A percentile compares a stretch with the other conserved stretches of the same genome.
Conservation (phyloP, 2,797 vertebrate genomes). For the Lithobates sylvaticus region DNA sequence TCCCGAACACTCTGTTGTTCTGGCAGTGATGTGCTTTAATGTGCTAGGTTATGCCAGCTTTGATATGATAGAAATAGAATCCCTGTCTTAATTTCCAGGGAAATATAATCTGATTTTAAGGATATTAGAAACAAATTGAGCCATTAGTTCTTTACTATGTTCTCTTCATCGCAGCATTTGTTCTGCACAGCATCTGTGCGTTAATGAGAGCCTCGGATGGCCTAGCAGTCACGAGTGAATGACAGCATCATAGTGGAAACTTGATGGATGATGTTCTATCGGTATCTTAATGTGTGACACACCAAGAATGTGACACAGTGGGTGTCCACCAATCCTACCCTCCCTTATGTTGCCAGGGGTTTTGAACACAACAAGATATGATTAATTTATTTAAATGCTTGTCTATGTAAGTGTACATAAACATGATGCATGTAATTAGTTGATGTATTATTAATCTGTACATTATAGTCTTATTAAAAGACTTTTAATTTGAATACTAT, state of each 20-base stretch:
- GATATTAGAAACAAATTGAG: slow-evolving; percentile 52
- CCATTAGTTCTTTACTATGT: slow-evolving; percentile 33
- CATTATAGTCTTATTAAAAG: slow-evolving; percentile 55
- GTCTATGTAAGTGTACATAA: slow-evolving; percentile 67
- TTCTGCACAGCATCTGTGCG: slow-evolving; percentile 68
- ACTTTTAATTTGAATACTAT: slow-evolving; percentile 51
- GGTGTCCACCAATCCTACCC: slow-evolving; percentile 71
- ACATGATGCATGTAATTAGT: slow-evolving; percentile 67
- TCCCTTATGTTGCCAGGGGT: slow-evolving; percentile 63
- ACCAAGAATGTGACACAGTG: slow-evolving; percentile 68
- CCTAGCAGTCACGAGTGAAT: slow-evolving; percentile 70
- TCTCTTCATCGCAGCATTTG: slow-evolving; percentile 62
- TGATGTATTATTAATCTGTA: slow-evolving; percentile 61
- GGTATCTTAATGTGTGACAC: slow-evolving; percentile 69
- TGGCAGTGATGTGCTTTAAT: slow-evolving; percentile 57
- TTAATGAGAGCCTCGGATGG: slow-evolving; percentile 71
- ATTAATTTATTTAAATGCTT: slow-evolving; percentile 70
- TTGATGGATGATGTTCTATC: slow-evolving; percentile 68
- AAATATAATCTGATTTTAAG: slow-evolving; percentile 63
- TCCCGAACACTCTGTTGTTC: slow-evolving; percentile 51
- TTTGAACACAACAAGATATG: slow-evolving; percentile 72
- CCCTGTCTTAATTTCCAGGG: slow-evolving; percentile 51
- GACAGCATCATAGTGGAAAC: slow-evolving; percentile 70
- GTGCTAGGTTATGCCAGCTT: slow-evolving; percentile 55
- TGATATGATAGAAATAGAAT: slow-evolving; percentile 55